Percentiles rank a stretch among this genome's conserved stretches.
Evolutionary conservation across 2,797 vertebrate genomes (phyloP).

Genomic region (Lutjanus argentimaculatus): DNA sequence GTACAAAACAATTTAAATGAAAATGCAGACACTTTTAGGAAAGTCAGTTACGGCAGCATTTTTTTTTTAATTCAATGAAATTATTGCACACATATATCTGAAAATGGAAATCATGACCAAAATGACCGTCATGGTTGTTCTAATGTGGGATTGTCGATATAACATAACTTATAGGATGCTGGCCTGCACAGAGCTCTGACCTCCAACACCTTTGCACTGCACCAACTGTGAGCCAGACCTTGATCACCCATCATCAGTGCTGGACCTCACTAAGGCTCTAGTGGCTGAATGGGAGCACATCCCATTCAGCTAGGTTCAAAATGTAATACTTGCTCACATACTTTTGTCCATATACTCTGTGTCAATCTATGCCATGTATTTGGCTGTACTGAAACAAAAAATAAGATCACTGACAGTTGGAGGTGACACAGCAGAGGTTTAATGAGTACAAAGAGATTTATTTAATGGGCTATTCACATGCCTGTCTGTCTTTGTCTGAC

Average conservation of each 20-base stretch:
- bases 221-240: not conserved
- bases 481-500: not conserved
- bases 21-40: too few species aligned
- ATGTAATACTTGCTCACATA: not conserved
- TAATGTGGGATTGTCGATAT: too few species aligned
- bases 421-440: not conserved
- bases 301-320: not conserved
- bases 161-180: too few species aligned
- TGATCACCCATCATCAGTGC: not conserved
- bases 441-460: slow-evolving; percentile 2
- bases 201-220: too few species aligned
- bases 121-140: too few species aligned
- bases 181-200: too few species aligned
- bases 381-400: not conserved
- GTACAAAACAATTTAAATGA: too few species aligned
- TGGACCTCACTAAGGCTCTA: not conserved
- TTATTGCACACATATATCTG: too few species aligned
- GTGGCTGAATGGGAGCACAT: slow-evolving; percentile 20
- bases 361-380: not conserved
- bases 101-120: too few species aligned
- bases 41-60: too few species aligned
- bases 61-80: too few species aligned
- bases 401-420: not conserved
- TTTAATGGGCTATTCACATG: slow-evolving; percentile 1
- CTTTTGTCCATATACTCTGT: too few species aligned